Conservation (phyloP, 2,797 vertebrate genomes). For the Syngnathus acus region DNA sequence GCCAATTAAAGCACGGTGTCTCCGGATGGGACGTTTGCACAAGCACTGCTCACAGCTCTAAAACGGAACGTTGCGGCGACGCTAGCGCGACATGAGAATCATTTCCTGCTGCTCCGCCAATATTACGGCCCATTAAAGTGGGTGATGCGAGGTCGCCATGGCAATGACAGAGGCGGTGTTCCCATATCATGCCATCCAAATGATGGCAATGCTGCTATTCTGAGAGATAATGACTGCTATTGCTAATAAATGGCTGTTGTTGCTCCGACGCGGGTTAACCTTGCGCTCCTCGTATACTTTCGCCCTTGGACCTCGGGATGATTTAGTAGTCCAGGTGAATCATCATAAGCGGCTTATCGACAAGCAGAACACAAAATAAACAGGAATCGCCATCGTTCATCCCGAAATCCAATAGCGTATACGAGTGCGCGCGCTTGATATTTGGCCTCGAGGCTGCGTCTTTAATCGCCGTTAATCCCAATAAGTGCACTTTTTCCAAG, state of each 20-base stretch:
- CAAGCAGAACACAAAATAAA: constrained; percentile 6
- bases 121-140: background rate
- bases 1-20: background rate
- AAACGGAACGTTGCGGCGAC: background rate
- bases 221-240: background rate
- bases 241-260: background rate
- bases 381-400: constrained; percentile 31
- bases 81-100: background rate
- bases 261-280: constrained; percentile 1
- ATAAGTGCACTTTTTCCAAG: constrained; percentile 55
- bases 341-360: constrained; percentile 7
- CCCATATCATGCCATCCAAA: background rate
- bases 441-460: constrained; percentile 33
- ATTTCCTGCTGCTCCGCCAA: constrained; percentile 1
- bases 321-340: constrained; percentile 6
- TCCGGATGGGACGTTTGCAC: background rate
- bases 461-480: constrained; percentile 47
- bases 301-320: constrained; percentile 10
- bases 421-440: constrained; percentile 25
- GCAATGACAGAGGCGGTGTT: background rate
- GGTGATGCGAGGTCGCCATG: constrained; percentile 1
- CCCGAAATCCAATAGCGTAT: constrained; percentile 40
- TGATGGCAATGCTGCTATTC: background rate
- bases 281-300: constrained; percentile 9
- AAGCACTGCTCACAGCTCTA: background rate